Base-by-base conservation (phyloP, 2,113 vertebrate genomes). In the Chionis minor region DNA sequence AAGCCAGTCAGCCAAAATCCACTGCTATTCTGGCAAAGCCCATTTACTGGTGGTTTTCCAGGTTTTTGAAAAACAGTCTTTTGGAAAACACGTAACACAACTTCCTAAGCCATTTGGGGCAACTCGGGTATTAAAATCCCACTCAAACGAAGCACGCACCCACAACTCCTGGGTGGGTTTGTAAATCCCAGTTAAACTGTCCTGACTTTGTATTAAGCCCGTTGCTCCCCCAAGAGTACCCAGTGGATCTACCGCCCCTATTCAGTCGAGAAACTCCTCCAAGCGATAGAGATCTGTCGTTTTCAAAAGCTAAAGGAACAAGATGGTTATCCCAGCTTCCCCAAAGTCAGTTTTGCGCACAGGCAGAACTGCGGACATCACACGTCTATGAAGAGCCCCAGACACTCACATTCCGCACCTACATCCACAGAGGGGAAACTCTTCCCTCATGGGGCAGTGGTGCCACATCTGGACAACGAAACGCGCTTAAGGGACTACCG, bases 261-360 rank as follows among this genome's bases (percentile, higher is more conserved):
- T 58, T 83, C 58, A 95, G 88, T 58, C 2, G 2, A 81, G 38
- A 69, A 94, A 86, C 71, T 61, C 62, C 71, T 88, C 45, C 38
- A 20, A 67, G 52, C 1, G 59, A 94, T 33, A 90, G 77, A 89
- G 66, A 94, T 92, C 77, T 82, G 47, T 45, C 3, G 2, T 52
- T 87, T 94, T 69, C 87, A 62, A 82, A 90, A 92, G 87, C 87
- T 69, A 12, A 72, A 91, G 55, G 81, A 89, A 58, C 51, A 55
- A 79, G 84, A 91, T 89, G 78, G 49, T 96, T 95, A 91, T 92
- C 95, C 73, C 47, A 63, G 47, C 55, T 84, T 69, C 92, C 71
- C 95, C 55, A 28, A 56, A 89, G 88, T n/a, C 11, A 0, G n/a
- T 84, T 55, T 45, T 65, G 66, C 6, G 27, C 5, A 4, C 33